Percentiles rank a stretch among this genome's conserved stretches.
Conservation (phyloP, 2,888 invertebrate genomes). For the Empis stercorea region DNA sequence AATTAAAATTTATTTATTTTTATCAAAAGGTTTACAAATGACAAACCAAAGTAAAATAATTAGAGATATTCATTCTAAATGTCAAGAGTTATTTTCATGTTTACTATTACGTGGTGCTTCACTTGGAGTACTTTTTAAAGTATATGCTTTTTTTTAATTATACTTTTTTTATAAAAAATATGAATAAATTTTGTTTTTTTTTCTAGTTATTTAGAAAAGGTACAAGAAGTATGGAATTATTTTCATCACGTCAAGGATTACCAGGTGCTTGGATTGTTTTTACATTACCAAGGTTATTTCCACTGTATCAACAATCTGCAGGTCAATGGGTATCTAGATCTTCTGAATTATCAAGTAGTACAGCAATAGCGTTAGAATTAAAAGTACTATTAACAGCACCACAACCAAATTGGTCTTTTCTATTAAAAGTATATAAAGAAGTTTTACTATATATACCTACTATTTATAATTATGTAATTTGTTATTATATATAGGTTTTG, state of each 20-base stretch:
- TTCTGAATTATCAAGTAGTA: conserved; percentile 43
- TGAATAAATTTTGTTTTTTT: conserved; percentile 3
- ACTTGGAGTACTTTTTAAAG: conserved; percentile 63
- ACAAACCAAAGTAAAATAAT: conserved; percentile 52
- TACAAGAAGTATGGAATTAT: conserved; percentile 41
- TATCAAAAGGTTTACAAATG: conserved; percentile 44
- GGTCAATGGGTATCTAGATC: conserved; percentile 34
- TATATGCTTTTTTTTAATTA: too few species aligned
- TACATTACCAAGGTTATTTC: conserved; percentile 49
- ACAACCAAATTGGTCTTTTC: conserved; percentile 61
- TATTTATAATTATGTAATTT: neutral
- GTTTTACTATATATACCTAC: too few species aligned
- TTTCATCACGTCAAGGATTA: conserved; percentile 40
- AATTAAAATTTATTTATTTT: conserved; percentile 8
- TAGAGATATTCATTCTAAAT: conserved; percentile 72
- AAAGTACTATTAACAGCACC: conserved; percentile 61
- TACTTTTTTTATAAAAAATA: too few species aligned
- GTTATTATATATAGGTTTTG: conserved; percentile 42
- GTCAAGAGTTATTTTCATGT: conserved; percentile 63
- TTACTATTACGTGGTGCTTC: conserved; percentile 62
- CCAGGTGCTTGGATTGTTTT: conserved; percentile 60
- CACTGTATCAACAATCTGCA: conserved; percentile 30
- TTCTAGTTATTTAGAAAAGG: conserved; percentile 43
- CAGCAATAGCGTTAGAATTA: conserved; percentile 55
- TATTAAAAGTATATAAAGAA: conserved; percentile 68